phyloP scores from a whole-genome alignment of 2,888 invertebrate species.

The Leucoma salicis region DNA sequence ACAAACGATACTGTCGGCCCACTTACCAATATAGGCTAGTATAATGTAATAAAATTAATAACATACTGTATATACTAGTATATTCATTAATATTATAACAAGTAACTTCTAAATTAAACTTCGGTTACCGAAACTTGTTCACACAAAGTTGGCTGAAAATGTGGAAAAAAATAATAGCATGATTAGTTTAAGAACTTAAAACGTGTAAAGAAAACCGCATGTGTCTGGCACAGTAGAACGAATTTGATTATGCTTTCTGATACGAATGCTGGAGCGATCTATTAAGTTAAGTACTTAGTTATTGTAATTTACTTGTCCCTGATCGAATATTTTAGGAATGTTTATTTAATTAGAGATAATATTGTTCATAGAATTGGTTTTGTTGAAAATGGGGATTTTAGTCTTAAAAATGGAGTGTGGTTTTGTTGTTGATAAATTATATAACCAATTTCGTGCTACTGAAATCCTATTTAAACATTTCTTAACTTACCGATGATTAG shows the following conservation, averaged over 20 bases:
- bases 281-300: too few species aligned
- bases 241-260: too few species aligned
- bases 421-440: neutral
- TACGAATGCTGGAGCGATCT: too few species aligned
- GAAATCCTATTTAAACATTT: neutral
- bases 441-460: constrained; percentile 6
- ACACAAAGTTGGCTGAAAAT: constrained; percentile 81
- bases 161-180: constrained; percentile 65
- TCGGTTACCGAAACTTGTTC: constrained; percentile 77
- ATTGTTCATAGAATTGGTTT: neutral
- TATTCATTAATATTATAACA: constrained; percentile 61
- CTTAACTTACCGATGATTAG: constrained; percentile 92
- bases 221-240: constrained; percentile 1
- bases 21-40: constrained; percentile 71
- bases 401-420: neutral
- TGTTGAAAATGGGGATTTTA: neutral
- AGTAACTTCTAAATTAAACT: constrained; percentile 72
- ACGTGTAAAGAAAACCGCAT: constrained; percentile 31
- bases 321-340: too few species aligned
- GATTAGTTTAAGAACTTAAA: constrained; percentile 64
- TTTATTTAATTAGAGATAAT: too few species aligned
- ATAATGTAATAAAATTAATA: constrained; percentile 59
- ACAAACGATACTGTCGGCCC: constrained; percentile 53
- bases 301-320: too few species aligned
- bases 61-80: constrained; percentile 61